Base-by-base conservation (phyloP, 2,888 invertebrate species). In the Malacosoma neustria region DNA sequence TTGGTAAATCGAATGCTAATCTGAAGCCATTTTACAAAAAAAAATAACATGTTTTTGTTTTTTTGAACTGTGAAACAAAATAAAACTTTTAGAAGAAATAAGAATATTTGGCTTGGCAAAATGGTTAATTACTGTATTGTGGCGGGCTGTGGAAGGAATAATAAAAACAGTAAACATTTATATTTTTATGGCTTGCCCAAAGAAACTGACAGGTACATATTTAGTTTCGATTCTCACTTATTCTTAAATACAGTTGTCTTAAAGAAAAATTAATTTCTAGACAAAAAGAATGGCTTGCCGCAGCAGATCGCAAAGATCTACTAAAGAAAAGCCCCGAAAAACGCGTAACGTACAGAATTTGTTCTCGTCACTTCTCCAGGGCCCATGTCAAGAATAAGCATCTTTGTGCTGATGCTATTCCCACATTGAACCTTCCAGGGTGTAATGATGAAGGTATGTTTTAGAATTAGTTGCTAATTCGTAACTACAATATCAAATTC, bases 121-220 rank as follows among this genome's bases (percentile, higher is more conserved):
- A 81, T 84, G 84, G 82, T 82, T 2, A 84, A 84, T 46, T 80
- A 82, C 45, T 84, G 84, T 43, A 79, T 79, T 47, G 81, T 84
- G 1, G 39, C 54, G 14, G 72, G 75, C 14, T 84, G 84, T 43
- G 69, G 70, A 4, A 65, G 79, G 4, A 84, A 81, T 38, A 80
- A 72, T 44, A 66, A 68, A 51, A 54, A 50, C n/a, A 69, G 71
- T 46, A 73, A 70, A 43, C 69, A 77, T 46, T 60, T 84, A 30
- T 74, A 71, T 41, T 84, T 60, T 43, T 82, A 72, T 40, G 61
- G 70, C 35, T 57, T 80, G n/a, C 84, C 84, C 1, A 80, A 73
- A 45, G 75, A 76, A 40, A 57, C 48, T 43, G 42, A 61, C 35
- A 62, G 82, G 84, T 81, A 46, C 46, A 55, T 40, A 32, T 32